Conservation (phyloP, 23 tunicate genomes). For the Styela clava region DNA sequence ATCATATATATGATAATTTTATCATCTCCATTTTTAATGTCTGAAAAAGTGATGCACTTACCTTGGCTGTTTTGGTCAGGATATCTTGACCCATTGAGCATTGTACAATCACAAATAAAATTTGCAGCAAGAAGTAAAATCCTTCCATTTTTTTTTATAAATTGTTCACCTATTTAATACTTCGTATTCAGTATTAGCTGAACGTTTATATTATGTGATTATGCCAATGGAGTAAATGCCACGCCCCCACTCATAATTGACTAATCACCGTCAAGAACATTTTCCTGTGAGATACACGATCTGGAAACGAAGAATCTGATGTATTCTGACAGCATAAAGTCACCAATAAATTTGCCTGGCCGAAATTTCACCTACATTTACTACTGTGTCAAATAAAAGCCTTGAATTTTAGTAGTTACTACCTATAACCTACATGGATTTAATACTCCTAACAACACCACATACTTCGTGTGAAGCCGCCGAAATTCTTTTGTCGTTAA, state of each 20-base stretch:
- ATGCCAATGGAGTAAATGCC: no score
- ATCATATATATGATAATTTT: background rate
- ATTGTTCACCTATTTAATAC: no score
- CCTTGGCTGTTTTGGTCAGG: background rate
- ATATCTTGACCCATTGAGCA: background rate
- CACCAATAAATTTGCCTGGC: background rate
- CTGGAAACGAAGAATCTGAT: background rate
- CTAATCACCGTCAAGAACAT: background rate
- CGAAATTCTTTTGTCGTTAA: background rate
- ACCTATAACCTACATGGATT: background rate
- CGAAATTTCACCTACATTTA: background rate
- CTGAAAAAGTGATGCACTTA: no score
- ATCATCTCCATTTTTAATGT: no score
- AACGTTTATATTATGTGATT: no score
- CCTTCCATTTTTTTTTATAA: background rate
- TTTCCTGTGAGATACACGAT: no score
- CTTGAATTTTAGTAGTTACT: background rate
- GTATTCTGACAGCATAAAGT: no score
- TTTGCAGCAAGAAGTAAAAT: background rate
- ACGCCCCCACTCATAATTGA: background rate
- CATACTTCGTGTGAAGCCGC: background rate
- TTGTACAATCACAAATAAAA: background rate
- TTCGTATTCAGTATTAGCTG: no score
- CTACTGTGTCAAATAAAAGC: background rate
- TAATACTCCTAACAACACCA: background rate